Conservation (phyloP, 2,113 vertebrate genomes). For the Trogon melanurus region DNA sequence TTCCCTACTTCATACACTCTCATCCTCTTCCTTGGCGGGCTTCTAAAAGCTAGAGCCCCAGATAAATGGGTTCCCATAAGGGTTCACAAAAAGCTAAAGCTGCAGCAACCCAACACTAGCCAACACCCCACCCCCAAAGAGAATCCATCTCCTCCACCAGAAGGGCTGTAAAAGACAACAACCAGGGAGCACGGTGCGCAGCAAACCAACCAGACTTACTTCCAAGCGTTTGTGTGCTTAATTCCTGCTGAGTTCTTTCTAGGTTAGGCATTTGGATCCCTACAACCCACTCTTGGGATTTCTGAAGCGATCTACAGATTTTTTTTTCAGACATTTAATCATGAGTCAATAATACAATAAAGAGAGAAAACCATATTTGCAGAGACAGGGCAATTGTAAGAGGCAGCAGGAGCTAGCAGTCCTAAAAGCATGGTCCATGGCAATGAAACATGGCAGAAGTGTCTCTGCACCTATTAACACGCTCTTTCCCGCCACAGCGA, state of each 20-base stretch:
- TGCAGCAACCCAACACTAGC: neutral
- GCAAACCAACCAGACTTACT: neutral
- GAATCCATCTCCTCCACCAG: neutral
- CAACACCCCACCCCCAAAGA: neutral
- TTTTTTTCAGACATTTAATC: neutral
- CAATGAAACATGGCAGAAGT: neutral
- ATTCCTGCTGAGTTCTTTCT: neutral
- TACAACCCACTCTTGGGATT: neutral
- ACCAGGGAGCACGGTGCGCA: fast-evolving
- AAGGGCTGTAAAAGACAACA: neutral
- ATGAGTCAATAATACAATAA: neutral
- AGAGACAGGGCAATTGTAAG: neutral
- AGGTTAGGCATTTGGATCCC: neutral
- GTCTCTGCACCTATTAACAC: neutral
- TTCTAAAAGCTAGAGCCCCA: neutral
- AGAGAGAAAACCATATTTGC: neutral
- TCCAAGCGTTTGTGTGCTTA: neutral
- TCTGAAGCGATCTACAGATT: neutral
- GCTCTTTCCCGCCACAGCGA: neutral
- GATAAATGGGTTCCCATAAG: neutral
- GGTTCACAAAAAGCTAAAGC: neutral
- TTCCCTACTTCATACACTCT: neutral
- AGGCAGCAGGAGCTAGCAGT: neutral
- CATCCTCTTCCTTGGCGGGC: neutral
- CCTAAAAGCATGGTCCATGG: neutral